A percentile compares a stretch with the other conserved stretches of the same genome.
These are phyloP conservation scores for Anabas testudineus DNA, from an alignment of 2,797 vertebrate species.

Conservation along the genomic window DNA sequence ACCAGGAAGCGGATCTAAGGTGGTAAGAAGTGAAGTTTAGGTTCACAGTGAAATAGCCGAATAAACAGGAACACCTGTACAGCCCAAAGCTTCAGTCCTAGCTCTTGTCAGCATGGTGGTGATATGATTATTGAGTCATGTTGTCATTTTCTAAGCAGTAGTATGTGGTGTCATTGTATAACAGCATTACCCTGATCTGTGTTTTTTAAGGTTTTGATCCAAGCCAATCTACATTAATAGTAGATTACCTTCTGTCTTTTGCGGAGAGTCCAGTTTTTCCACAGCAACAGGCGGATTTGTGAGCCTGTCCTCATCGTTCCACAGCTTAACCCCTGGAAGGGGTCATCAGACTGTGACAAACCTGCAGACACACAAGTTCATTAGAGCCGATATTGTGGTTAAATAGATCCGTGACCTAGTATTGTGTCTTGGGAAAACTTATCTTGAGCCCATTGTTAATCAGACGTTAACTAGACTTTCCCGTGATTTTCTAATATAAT, in stretches of 20 bases:
- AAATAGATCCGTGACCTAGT: not conserved
- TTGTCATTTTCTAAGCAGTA: not conserved
- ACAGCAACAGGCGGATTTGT: slow-evolving; percentile 92
- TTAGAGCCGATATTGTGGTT: not conserved
- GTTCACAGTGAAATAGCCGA: not conserved
- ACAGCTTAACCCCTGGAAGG: slow-evolving; percentile 66
- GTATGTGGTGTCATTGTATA: not conserved
- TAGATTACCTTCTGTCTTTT: slow-evolving; percentile 94
- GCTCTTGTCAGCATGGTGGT: not conserved
- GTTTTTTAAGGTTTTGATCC: not conserved
- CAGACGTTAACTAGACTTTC: not conserved
- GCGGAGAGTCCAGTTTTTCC: slow-evolving; percentile 98
- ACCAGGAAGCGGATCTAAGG: slow-evolving; percentile 92
- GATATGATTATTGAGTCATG: too few relatives aligned
- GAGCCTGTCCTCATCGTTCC: slow-evolving; percentile 87
- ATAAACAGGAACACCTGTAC: not conserved
- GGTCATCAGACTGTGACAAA: slow-evolving; percentile 69
- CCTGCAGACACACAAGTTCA: slow-evolving; percentile 51
- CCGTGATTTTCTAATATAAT: not conserved
- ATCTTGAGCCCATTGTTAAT: not conserved
- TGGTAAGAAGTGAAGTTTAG: slow-evolving; percentile 6
- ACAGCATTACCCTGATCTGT: not conserved
- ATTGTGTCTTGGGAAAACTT: not conserved
- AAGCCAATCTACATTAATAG: not conserved
- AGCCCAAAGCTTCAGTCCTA: not conserved